These are phyloP conservation scores for Cossypha niveicapilla DNA, from an alignment of 2,797 vertebrate species.

Conservation along the genomic window DNA sequence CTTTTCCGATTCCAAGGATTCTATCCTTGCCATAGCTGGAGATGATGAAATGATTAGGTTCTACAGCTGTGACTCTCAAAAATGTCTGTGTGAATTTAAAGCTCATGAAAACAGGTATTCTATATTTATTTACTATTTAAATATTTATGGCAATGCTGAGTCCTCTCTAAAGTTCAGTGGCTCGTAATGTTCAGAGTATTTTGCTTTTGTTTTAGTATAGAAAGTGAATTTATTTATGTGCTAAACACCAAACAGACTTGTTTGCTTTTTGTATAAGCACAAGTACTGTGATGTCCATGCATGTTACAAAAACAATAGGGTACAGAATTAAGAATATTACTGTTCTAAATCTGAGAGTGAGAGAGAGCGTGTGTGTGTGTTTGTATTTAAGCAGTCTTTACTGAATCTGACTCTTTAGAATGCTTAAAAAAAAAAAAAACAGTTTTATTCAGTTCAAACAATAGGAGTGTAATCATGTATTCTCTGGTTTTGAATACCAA, in stretches of 20 bases:
- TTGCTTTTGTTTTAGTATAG: background rate
- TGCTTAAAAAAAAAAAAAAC: background rate
- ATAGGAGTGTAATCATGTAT: background rate
- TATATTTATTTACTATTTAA: background rate
- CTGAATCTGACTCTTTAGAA: background rate
- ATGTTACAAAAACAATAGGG: background rate
- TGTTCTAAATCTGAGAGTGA: background rate
- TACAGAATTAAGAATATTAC: background rate
- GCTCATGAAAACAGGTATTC: constrained; percentile 92
- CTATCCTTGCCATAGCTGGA: constrained; percentile 84
- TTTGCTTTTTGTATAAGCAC: background rate
- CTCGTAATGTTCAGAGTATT: background rate
- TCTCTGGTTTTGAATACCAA: background rate
- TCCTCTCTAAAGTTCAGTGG: background rate
- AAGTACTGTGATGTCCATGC: background rate
- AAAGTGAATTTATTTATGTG: background rate
- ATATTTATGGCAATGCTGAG: background rate
- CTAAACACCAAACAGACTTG: background rate
- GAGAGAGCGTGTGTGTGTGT: background rate
- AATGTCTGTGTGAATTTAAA: constrained; percentile 87
- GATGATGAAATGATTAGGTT: constrained; percentile 86
- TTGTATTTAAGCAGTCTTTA: background rate
- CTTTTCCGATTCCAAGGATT: constrained; percentile 75
- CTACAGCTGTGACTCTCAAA: constrained; percentile 78
- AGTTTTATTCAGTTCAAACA: background rate